phyloP scores from a whole-genome alignment of 1,140 invertebrate genomes.

The Drosophila obscura region DNA sequence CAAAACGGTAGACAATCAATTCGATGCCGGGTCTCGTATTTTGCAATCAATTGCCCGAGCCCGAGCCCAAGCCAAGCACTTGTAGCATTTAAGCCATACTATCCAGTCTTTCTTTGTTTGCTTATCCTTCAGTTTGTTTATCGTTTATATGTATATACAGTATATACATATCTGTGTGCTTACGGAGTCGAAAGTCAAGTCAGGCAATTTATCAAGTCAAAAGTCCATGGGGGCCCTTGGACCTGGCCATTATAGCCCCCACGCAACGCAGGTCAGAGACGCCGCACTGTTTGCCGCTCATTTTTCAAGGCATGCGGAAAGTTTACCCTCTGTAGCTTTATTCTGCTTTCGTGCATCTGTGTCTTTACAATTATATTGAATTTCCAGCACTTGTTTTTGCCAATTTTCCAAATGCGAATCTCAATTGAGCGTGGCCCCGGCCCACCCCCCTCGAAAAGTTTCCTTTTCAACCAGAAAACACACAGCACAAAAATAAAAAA shows the following conservation, averaged over 20 bases:
- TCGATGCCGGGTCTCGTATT: too few relatives aligned
- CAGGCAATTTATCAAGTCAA: slow-evolving; percentile 65
- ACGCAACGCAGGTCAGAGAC: slow-evolving; percentile 25
- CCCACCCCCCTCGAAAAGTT: slow-evolving; percentile 23
- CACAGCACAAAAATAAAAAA: slow-evolving; percentile 15
- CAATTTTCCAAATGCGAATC: slow-evolving; percentile 67
- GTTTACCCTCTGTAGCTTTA: slow-evolving; percentile 19
- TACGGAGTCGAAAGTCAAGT: slow-evolving; percentile 57
- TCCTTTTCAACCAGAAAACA: slow-evolving; percentile 27
- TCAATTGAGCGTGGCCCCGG: slow-evolving; percentile 56
- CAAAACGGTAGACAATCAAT: slow-evolving; percentile 46
- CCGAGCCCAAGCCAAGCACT: slow-evolving; percentile 31
- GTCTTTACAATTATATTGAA: slow-evolving; percentile 50
- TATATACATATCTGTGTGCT: slow-evolving; percentile 17
- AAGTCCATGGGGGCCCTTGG: slow-evolving; percentile 17
- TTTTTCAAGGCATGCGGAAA: slow-evolving; percentile 50
- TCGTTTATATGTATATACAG: slow-evolving; percentile 12
- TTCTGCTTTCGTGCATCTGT: not conserved
- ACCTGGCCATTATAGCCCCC: slow-evolving; percentile 50
- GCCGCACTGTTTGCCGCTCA: slow-evolving; percentile 45
- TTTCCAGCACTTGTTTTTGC: slow-evolving; percentile 52
- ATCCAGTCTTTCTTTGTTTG: slow-evolving; percentile 16
- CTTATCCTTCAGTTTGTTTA: slow-evolving; percentile 23
- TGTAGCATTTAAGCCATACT: slow-evolving; percentile 60
- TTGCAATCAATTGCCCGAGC: slow-evolving; percentile 23